A percentile compares a stretch with the other conserved stretches of the same genome.
These are phyloP conservation scores for Montipora foliosa DNA, from an alignment of 64 coral and sea anemone genomes.

Conservation along the genomic window DNA sequence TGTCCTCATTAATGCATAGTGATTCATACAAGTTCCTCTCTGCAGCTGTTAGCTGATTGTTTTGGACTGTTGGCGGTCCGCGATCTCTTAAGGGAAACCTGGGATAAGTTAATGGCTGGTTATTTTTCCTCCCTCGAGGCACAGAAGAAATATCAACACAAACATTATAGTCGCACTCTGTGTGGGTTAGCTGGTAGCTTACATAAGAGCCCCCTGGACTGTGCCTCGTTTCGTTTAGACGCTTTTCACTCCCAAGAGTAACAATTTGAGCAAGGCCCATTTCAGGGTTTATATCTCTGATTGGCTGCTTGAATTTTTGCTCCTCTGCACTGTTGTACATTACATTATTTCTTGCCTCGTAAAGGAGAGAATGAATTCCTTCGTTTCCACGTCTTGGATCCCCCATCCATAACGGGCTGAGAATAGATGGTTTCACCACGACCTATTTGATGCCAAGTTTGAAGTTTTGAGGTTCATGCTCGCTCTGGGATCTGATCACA, in stretches of 20 bases:
- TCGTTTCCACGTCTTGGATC: slow-evolving; percentile 5
- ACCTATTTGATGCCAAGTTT: slow-evolving; percentile 59
- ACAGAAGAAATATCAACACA: slow-evolving; percentile 20
- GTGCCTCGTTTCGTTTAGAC: slow-evolving; percentile 22
- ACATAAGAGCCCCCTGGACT: slow-evolving; percentile 14
- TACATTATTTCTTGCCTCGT: slow-evolving; percentile 60
- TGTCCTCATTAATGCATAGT: slow-evolving; percentile 51
- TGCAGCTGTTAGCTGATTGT: neutral
- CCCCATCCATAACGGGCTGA: slow-evolving; percentile 27
- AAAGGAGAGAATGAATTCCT: slow-evolving; percentile 58
- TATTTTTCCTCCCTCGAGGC: neutral
- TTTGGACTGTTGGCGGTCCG: too few species aligned
- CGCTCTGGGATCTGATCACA: slow-evolving; percentile 39
- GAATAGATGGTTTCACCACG: slow-evolving; percentile 54
- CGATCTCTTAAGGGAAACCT: too few species aligned
- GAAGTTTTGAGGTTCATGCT: slow-evolving; percentile 47
- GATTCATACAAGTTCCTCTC: slow-evolving; percentile 9
- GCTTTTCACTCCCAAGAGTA: neutral
- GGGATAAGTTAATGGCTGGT: neutral
- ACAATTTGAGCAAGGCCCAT: slow-evolving; percentile 52
- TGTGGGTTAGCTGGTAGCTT: slow-evolving; percentile 50
- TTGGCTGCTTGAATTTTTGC: slow-evolving; percentile 28
- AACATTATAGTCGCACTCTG: slow-evolving; percentile 30
- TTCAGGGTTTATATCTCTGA: slow-evolving; percentile 45
- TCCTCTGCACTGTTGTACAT: slow-evolving; percentile 40